Conservation (phyloP, 2,888 invertebrate genomes). For the Scaptodrosophila latifasciaeformis region DNA sequence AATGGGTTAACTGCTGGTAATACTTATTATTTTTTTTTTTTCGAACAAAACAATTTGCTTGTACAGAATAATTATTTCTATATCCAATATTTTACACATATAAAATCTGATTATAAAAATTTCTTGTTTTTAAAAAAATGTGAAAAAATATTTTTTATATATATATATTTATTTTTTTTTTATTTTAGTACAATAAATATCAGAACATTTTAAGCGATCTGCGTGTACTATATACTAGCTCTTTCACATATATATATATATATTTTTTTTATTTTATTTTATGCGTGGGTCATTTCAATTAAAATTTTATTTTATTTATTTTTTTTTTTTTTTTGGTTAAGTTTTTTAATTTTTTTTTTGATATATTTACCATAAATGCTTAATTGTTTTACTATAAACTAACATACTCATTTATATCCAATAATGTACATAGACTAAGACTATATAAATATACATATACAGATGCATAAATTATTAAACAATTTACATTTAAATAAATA, state of each 20-base stretch:
- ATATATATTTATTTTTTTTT: conserved; percentile 17
- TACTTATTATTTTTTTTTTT: neutral
- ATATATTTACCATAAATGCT: conserved; percentile 51
- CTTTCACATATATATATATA: conserved; percentile 1
- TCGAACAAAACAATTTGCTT: conserved; percentile 48
- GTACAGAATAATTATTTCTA: conserved; percentile 42
- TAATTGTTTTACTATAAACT: conserved; percentile 37
- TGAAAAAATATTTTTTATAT: conserved; percentile 13
- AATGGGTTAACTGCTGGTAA: neutral
- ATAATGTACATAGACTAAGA: conserved; percentile 6
- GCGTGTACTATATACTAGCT: no score
- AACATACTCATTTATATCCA: conserved; percentile 3
- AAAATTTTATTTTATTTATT: conserved; percentile 11
- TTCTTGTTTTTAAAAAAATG: conserved; percentile 39
- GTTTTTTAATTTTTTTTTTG: conserved; percentile 14
- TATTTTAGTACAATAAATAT: conserved; percentile 18
- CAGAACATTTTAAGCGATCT: conserved; percentile 31
- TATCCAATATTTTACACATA: conserved; percentile 33
- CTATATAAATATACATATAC: conserved; percentile 23
- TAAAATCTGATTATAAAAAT: conserved; percentile 43
- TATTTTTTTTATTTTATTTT: conserved; percentile 27
- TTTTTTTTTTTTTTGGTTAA: conserved; percentile 4
- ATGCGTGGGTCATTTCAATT: conserved; percentile 45
- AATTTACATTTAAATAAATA: conserved; percentile 40
- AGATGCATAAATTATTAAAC: neutral